Evolutionary conservation across 2,113 vertebrate genomes (phyloP), one percentile per base, ranked within the genome.

Genomic region (Pelodiscus sinensis): DNA sequence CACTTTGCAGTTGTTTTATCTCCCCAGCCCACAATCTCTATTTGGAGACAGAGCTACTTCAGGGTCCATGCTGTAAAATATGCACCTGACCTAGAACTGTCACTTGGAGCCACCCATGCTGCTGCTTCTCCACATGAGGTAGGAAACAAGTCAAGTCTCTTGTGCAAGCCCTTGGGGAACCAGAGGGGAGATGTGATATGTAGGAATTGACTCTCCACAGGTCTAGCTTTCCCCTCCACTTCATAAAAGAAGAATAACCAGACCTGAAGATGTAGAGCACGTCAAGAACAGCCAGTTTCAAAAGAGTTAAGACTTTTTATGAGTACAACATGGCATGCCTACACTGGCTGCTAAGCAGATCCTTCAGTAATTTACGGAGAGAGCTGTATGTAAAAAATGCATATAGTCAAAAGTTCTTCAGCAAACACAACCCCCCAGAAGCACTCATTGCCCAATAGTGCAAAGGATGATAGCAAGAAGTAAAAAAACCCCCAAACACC

Each of bases 381-480:
- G 38, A 3, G 38, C 38, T 21, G 3, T 18, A 19, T 84, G n/a
- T 58, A 79, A 54, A 54, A 13, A 29, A 44, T 38, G 0, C 16
- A 51, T 0, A 0, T 16, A 44, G 8, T 27, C 3, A 4, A 2
- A 2, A 11, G 1, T 83, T 65, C 65, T 56, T 55, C 80, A 52
- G 78, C 83, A 24, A 85, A 1, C 2, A 8, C 86, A 54, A 54
- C 52, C 13, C 52, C 13, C 52, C 52, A 83, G 79, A 56, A 44
- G 68, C 80, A 68, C 79, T 81, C 65, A 92, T 27, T 83, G 24
- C 16, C n/a, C 5, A 75, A 22, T 22, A 80, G 29, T 14, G 84
- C 84, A 71, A 81, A 95, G 19, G 73, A 86, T 4, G 79, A 27
- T 94, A 68, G 58, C 80, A 15, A 92, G 12, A 44, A 44, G 38